Percentiles rank a stretch among this genome's conserved stretches.
phyloP scores from a whole-genome alignment of 1,140 invertebrate genomes.

The Caenorhabditis inopinata region DNA sequence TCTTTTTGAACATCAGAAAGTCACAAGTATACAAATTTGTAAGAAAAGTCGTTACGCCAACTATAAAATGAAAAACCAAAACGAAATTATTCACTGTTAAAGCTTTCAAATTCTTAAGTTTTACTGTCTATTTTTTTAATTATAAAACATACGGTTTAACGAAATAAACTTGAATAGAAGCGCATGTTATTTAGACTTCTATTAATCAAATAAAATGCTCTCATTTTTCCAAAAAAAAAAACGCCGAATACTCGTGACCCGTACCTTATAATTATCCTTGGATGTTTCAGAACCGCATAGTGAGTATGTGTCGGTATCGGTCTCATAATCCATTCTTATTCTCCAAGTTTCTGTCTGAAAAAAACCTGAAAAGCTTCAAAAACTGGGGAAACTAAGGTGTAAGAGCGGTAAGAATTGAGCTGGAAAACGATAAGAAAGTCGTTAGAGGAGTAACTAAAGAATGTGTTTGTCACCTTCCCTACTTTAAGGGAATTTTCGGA shows the following conservation, averaged over 20 bases:
- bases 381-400: not conserved
- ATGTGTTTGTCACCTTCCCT: slow-evolving; percentile 4
- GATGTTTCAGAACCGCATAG: not conserved
- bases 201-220: too few species aligned
- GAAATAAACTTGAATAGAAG: too few species aligned
- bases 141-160: too few species aligned
- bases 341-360: slow-evolving; percentile 2
- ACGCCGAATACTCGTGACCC: too few species aligned
- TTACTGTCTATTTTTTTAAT: too few species aligned
- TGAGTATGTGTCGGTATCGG: slow-evolving; percentile 5
- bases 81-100: too few species aligned
- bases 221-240: not conserved
- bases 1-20: too few species aligned
- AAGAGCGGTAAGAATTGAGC: not conserved
- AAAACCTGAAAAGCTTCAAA: not conserved
- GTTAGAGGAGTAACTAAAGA: not conserved
- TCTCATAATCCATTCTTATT: not conserved
- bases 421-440: not conserved
- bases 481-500: slow-evolving; percentile 1
- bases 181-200: too few species aligned
- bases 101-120: too few species aligned
- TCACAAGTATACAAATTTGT: too few species aligned
- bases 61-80: too few species aligned
- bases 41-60: too few species aligned
- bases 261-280: not conserved